Evolutionary conservation across 2,113 vertebrate genomes (phyloP), one percentile per base, ranked within the genome.

Genomic region (Cyanoramphus novaezelandiae): DNA sequence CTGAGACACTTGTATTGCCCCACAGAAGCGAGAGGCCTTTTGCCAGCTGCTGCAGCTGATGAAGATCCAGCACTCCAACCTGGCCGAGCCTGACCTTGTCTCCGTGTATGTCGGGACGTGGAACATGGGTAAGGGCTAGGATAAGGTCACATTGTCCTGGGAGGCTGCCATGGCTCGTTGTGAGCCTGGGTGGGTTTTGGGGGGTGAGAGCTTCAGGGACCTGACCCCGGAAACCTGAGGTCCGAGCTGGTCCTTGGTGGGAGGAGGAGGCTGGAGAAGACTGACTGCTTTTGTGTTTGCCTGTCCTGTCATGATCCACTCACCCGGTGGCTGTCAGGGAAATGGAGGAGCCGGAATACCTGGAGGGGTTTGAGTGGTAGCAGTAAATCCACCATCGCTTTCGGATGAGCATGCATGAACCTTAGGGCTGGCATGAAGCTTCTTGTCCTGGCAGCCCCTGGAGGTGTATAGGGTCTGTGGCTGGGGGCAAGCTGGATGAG

Each of bases 31-130:
- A 69, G 98, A 99, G 49, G 98, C 98, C 31, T 99, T 99, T 91
- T 99, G 98, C 93, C 98, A 98, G 50, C 98, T 99, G 80, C 97
- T 99, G 64, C 98, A 98, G 95, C 97, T 99, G 97, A 98, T 99
- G 98, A 99, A 97, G 95, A 97, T 97, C 64, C 97, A 97, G 35
- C 98, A 98, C 78, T 98, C 98, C 55, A 97, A 98, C 62, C 98
- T 97, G 86, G 98, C 96, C 0, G 98, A 99, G 94, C 98, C 98
- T 2, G 98, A 99, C 44, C 50, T 98, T 91, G 96, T 99, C 95
- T 99, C 99, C 0, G 97, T 99, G 69, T 99, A 99, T 21, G 88
- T 99, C 0, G 99, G 99, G 92, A 99, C 98, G 0, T 99, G 99
- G 99, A 99, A 99, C 93, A 99, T 99, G 99, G 99, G 99, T 99